phyloP scores from a whole-genome alignment of 2,797 vertebrate species.

The Ptychadena robeensis region DNA sequence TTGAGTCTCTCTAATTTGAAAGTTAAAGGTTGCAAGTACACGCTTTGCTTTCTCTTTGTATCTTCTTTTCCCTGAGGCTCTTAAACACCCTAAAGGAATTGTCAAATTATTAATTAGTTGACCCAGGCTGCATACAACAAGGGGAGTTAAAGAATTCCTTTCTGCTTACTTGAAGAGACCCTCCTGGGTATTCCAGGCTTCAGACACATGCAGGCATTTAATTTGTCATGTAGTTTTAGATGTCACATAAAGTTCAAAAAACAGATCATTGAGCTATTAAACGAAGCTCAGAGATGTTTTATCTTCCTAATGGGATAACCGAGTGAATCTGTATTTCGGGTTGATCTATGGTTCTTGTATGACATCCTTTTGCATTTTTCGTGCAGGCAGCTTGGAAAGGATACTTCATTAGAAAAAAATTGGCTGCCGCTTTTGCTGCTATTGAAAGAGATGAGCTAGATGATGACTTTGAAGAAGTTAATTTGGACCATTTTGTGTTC shows the following conservation, averaged over 20 bases:
- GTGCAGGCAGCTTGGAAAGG: conserved; percentile 93
- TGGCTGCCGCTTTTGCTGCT: conserved; percentile 81
- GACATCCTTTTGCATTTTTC: conserved; percentile 77
- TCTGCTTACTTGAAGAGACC: conserved; percentile 78
- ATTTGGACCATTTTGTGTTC: conserved; percentile 84
- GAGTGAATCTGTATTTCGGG: conserved; percentile 84
- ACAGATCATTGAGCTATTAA: conserved; percentile 91
- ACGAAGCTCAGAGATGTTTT: conserved; percentile 88
- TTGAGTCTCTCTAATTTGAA: conserved; percentile 69
- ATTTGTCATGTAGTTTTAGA: conserved; percentile 90
- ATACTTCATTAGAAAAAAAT: conserved; percentile 83
- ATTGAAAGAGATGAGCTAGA: conserved; percentile 79
- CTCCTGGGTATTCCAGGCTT: conserved; percentile 88
- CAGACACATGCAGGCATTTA: conserved; percentile 87
- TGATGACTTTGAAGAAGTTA: conserved; percentile 86
- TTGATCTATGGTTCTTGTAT: conserved; percentile 85
- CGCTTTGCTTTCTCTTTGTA: conserved; percentile 66
- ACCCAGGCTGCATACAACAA: conserved; percentile 81
- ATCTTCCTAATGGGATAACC: conserved; percentile 94
- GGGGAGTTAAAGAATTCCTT: conserved; percentile 88
- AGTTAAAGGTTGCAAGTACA: conserved; percentile 67
- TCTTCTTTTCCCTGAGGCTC: conserved; percentile 76
- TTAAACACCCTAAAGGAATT: conserved; percentile 85
- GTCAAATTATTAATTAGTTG: conserved; percentile 93
- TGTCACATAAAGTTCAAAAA: conserved; percentile 98